Conservation (phyloP, 2,113 vertebrate species). For the Prunella himalayana region DNA sequence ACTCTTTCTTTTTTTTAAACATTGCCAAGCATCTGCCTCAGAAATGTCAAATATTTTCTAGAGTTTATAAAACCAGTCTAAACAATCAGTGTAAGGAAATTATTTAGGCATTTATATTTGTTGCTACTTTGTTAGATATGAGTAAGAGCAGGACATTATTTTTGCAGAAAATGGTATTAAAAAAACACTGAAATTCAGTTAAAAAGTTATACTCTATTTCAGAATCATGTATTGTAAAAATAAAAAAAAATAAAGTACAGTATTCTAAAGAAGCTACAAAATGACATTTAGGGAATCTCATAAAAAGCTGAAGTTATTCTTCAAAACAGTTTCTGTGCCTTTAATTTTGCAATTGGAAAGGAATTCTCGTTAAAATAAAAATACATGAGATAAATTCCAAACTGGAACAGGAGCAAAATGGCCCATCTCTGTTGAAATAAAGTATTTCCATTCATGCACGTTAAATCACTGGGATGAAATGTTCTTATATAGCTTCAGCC, state of each 20-base stretch:
- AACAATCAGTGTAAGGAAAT: background rate
- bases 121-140: background rate
- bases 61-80: background rate
- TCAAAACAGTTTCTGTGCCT: background rate
- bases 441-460: background rate
- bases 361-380: background rate
- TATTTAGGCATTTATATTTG: background rate
- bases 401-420: background rate
- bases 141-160: background rate
- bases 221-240: background rate
- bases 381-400: background rate
- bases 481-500: background rate
- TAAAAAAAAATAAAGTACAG: background rate
- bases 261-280: background rate
- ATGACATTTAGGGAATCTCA: background rate
- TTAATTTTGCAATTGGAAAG: background rate
- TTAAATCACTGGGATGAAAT: background rate
- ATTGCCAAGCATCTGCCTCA: background rate
- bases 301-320: background rate
- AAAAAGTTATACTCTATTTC: background rate
- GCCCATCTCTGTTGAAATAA: background rate
- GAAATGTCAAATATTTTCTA: background rate
- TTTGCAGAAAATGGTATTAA: background rate
- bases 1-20: background rate
- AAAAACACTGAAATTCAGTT: background rate